Evolutionary conservation across 2,113 vertebrate species (phyloP), one percentile per base, ranked within the genome.

Genomic region (Oriolus oriolus): DNA sequence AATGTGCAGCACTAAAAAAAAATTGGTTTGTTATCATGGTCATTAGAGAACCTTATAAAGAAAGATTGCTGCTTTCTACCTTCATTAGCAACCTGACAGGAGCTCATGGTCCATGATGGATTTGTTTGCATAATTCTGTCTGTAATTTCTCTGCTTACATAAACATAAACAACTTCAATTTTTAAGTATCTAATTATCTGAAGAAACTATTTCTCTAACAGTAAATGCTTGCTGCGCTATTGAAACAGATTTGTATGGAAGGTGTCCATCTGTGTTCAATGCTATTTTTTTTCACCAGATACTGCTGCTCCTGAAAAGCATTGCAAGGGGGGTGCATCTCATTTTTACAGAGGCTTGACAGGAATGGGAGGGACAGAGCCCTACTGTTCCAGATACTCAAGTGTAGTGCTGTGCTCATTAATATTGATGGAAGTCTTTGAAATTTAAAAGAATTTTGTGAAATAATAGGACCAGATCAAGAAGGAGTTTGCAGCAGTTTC

Each of bases 51-150:
- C 56, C 64, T 66, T 90, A 64, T 69, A 89, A 74, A 61, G 78
- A 83, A 77, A 56, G 89, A 96, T 92, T 96, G 50, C 33, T 9
- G 31, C 70, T 88, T 92, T 85, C 93, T 94, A 11, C 92, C 84
- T 94, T 95, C 89, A 87, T 96, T 94, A 96, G 50, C 70, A 87
- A 69, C n/a, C 33, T 94, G 93, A 95, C 80, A 73, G 82, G 78
- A 95, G 70, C 88, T 94, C 47, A 37, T 69, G 63, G 50, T 74
- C 84, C 42, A 9, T 57, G 63, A 89, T 65, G 80, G 83, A 95
- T 96, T 89, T 90, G 88, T 90, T 96, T 97, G 78, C 59, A 45
- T 96, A 92, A 87, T 96, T 91, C 49, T 8, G 2, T 66, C 66
- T 89, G 31, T 94, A 89, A 94, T 94, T 94, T 79, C 74, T 77